Base-by-base conservation (phyloP, 2,113 vertebrate genomes). In the Gallinago paraguaiae region DNA sequence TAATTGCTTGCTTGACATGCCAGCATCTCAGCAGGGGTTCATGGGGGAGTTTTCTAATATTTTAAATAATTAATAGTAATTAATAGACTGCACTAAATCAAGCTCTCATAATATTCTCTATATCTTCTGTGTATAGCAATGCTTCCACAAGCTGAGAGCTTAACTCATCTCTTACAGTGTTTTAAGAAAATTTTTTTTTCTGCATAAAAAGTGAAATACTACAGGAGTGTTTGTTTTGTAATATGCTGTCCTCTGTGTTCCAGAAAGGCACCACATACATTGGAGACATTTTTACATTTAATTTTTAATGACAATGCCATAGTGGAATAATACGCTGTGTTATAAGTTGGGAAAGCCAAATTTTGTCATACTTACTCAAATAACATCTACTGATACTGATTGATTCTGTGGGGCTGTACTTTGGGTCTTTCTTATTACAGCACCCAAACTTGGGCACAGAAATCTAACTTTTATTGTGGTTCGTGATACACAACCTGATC, bases 1-100 rank as follows among this genome's bases (percentile, higher is more conserved):
- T 95, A 95, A 86, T 86, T 94, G 85, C 64, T 86, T 92, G 25
- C 46, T 89, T 94, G 86, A 74, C 57, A 72, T 59, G 88, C 43
- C 5, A 4, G 69, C 57, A 84, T 83, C 69, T 75, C 90, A 86
- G 53, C 63, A 64, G 57, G 59, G 37, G 24, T 25, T 90, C 11
- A 3, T 88, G 46, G 53, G 45, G 15, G 48, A 90, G 65, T 84
- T 95, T 90, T 86, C 82, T 46, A 90, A 79, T 28, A 76, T 72
- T 92, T 93, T 92, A 86, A 97, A 97, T 96, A 95, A 95, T 96
- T 95, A 92, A 97, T 89, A 61, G 60, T 94, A 93, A 95, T 96
- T 96, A 95, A 97, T 92, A 94, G 72, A 70, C 41, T 70, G 51
- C 65, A 84, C 88, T 95, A 90, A 94, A 92, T 95, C 80, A 92